Evolutionary conservation across 2,113 vertebrate species (phyloP).

Genomic region (Ochotona princeps): DNA sequence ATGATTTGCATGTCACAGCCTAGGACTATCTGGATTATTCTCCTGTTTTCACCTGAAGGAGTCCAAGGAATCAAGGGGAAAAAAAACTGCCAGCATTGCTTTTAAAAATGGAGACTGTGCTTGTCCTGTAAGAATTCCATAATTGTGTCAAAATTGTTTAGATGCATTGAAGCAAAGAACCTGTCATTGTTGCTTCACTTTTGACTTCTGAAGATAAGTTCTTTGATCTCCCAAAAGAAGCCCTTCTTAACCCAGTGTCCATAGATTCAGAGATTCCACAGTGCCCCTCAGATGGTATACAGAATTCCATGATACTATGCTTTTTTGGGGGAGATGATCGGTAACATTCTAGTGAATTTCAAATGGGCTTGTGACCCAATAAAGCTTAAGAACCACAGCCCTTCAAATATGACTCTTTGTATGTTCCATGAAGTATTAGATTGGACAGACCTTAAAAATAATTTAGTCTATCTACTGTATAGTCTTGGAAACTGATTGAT

Average conservation of each 20-base stretch:
- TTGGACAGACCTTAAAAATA: constrained; percentile 47
- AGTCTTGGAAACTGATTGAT: constrained; percentile 1
- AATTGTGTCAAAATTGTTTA: constrained; percentile 39
- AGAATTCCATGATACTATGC: not conserved
- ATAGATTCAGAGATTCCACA: constrained; percentile 46
- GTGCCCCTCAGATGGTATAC: constrained; percentile 26
- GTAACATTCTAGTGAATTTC: constrained; percentile 62
- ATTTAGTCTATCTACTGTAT: constrained; percentile 58
- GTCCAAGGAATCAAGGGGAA: constrained; percentile 57
- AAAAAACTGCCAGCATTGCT: not conserved
- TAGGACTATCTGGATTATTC: constrained; percentile 40
- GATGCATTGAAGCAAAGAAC: not conserved
- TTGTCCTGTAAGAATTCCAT: constrained; percentile 14
- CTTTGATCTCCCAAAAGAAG: constrained; percentile 41
- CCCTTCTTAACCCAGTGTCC: constrained; percentile 14
- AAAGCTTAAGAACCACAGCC: constrained; percentile 49
- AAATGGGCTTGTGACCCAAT: constrained; percentile 30
- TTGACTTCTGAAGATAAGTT: constrained; percentile 48
- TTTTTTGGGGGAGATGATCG: constrained; percentile 49
- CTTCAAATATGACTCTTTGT: constrained; percentile 40
- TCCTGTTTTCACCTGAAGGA: constrained; percentile 40
- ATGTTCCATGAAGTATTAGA: constrained; percentile 26
- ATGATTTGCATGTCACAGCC: constrained; percentile 66
- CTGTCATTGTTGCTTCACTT: constrained; percentile 36
- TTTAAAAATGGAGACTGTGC: not conserved